Evolutionary conservation across 35 echinoderm and acorn worm species (phyloP).

Genomic region (Hemicentrotus pulcherrimus): DNA sequence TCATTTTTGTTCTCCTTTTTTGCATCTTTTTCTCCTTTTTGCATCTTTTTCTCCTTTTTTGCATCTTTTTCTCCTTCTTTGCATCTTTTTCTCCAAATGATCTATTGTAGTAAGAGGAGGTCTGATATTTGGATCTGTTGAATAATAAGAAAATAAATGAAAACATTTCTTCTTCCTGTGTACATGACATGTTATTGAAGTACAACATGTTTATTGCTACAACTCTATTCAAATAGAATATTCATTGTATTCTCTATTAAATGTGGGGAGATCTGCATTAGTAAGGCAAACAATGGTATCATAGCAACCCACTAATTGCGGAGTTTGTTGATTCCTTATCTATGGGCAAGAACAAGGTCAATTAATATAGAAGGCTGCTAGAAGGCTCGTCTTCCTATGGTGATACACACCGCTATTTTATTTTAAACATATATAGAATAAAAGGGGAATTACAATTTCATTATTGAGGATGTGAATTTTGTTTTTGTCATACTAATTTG

Average conservation of each 20-base stretch:
- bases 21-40: no score
- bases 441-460: neutral
- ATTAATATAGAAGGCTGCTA: neutral
- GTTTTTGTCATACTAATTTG: neutral
- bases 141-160: no score
- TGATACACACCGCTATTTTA: no score
- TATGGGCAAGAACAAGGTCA: neutral
- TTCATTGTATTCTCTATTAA: neutral
- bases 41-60: no score
- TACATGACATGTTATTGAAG: no score
- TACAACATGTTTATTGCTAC: neutral
- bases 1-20: no score
- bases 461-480: neutral
- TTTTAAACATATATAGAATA: neutral
- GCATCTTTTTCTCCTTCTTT: no score
- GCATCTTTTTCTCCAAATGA: no score
- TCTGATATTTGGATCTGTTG: no score
- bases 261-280: neutral
- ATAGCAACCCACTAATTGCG: neutral
- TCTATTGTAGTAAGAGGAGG: no score
- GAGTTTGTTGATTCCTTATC: neutral
- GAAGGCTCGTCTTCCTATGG: no score
- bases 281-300: neutral
- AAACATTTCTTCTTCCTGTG: no score
- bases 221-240: neutral